Conservation (phyloP, 2,797 vertebrate genomes). For the Monodelphis domestica region DNA sequence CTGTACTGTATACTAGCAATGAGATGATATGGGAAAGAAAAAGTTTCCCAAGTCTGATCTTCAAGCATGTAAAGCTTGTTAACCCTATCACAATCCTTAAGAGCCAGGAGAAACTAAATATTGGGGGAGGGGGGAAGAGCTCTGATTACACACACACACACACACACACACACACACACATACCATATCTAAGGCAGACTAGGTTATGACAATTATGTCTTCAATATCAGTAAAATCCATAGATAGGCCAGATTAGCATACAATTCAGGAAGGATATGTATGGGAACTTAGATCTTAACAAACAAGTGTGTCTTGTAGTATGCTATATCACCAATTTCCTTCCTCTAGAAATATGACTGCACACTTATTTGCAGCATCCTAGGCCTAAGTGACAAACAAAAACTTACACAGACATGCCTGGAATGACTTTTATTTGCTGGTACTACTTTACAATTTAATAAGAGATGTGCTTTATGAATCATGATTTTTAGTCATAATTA, state of each 20-base stretch:
- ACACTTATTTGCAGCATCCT: constrained; percentile 53
- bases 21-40: background rate
- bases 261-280: background rate
- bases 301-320: background rate
- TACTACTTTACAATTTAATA: constrained; percentile 14
- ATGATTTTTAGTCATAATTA: constrained; percentile 30
- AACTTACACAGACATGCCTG: constrained; percentile 46
- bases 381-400: constrained; percentile 53
- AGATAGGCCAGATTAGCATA: background rate
- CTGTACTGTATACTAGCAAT: background rate
- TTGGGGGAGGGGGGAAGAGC: too few relatives aligned
- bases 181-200: too few relatives aligned
- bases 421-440: constrained; percentile 42
- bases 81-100: constrained; percentile 8
- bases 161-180: too few relatives aligned
- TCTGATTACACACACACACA: too few relatives aligned
- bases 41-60: background rate
- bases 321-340: constrained; percentile 41
- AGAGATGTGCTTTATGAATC: constrained; percentile 8
- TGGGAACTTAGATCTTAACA: background rate
- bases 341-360: constrained; percentile 51
- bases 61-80: constrained; percentile 42
- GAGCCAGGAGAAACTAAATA: too few relatives aligned
- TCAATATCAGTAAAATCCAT: background rate
- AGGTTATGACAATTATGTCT: background rate